Percentiles rank a stretch among this genome's conserved stretches.
These are phyloP conservation scores for Erebia epiphron DNA, from an alignment of 2,888 invertebrate species.

Conservation along the genomic window DNA sequence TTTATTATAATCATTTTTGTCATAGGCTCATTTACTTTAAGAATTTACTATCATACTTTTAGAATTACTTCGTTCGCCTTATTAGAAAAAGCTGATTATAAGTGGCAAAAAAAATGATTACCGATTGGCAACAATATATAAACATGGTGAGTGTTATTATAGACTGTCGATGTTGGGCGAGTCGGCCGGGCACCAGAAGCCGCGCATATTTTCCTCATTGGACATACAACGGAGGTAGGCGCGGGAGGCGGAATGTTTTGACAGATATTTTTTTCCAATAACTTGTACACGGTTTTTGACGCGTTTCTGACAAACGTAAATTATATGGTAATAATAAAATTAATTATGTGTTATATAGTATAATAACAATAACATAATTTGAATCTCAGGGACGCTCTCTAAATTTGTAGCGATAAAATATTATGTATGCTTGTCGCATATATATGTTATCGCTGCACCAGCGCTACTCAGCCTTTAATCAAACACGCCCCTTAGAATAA, in stretches of 20 bases:
- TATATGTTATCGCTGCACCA: not conserved
- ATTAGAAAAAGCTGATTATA: not conserved
- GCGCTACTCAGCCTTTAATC: not conserved
- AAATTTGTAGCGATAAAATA: too few species aligned
- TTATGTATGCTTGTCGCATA: too few species aligned
- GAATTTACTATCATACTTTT: too few species aligned
- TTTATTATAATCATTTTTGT: too few species aligned
- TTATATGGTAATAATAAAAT: too few species aligned
- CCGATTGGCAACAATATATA: constrained; percentile 15
- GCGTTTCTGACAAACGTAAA: constrained; percentile 28
- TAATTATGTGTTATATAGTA: too few species aligned
- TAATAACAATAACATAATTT: not conserved
- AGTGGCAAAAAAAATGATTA: not conserved
- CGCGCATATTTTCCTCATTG: constrained; percentile 79
- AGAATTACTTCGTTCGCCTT: not conserved
- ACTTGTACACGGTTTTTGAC: constrained; percentile 24
- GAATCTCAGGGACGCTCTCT: not conserved
- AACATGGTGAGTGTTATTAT: constrained; percentile 56
- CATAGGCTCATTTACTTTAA: too few species aligned
- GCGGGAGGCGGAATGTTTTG: constrained; percentile 28
- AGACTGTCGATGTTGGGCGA: constrained; percentile 79
- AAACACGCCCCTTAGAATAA: too few species aligned
- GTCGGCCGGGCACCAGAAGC: constrained; percentile 74
- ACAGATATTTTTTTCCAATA: constrained; percentile 31
- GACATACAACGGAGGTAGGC: constrained; percentile 78